Evolutionary conservation across 1,140 invertebrate genomes (phyloP), one percentile per base, ranked within the genome.

Genomic region (Nautilus pompilius): DNA sequence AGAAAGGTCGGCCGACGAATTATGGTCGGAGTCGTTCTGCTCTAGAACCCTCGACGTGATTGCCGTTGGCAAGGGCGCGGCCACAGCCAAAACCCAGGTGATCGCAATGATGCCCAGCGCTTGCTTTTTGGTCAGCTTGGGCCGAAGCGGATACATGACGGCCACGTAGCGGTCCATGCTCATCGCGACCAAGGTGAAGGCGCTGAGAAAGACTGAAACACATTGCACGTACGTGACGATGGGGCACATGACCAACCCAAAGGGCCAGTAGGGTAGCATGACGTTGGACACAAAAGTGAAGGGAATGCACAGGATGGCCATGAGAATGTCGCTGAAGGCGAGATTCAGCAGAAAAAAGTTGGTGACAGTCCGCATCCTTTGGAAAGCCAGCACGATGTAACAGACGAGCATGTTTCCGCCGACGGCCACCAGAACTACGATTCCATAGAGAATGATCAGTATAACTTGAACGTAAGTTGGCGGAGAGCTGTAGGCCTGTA

Each of bases 271-370:
- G 36, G 89, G 86, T 30, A 92, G 83, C 10, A 89, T 88, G 84
- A 95, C 90, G 0, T 95, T 98, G 57, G 79, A 96, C 92, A 80
- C 36, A 3, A 72, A 51, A 15, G 65, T 69, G 17, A 67, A 58
- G 3, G 70, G 70, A 10, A 72, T 59, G 53, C 67, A 69, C 0
- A 69, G 45, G 1, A 62, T 29, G 0, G 65, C 64, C 54, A 72
- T 63, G 2, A 69, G 32, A 20, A 72, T 67, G 41, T 98, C 95
- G 0, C 95, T 94, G 26, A 98, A 89, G 0, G 95, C 95, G 63
- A 98, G 82, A 75, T 97, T 98, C 3, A 98, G 88, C 51, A 98
- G 95, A 82, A 97, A 98, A 74, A 96, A 94, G 83, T 96, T 97
- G 53, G 94, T 97, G 2, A 96, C 92, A 0, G 93, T 95, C 49